Evolutionary conservation across 2,113 vertebrate species (phyloP).

Genomic region (Catharus fuscescens): DNA sequence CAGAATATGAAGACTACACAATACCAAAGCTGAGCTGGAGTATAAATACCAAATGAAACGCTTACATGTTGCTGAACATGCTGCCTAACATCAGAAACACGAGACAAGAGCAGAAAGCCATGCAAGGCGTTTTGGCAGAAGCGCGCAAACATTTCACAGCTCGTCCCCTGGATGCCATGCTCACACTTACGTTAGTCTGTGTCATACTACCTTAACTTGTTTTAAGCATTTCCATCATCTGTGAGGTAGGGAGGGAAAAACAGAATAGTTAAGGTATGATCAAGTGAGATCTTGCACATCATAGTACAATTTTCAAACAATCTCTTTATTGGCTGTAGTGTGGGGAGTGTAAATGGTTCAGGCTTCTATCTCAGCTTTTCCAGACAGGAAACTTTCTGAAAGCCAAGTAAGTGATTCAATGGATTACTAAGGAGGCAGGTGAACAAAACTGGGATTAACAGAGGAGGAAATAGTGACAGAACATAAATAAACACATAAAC

Average conservation of each 20-base stretch:
- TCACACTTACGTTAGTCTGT: slow-evolving; percentile 77
- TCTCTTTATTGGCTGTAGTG: neutral
- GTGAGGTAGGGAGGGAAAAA: slow-evolving; percentile 81
- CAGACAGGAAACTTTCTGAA: neutral
- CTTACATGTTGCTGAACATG: slow-evolving; percentile 65
- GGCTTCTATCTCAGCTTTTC: neutral
- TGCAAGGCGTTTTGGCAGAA: slow-evolving; percentile 72
- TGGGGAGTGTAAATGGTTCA: neutral
- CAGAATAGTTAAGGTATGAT: slow-evolving; percentile 73
- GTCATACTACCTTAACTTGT: slow-evolving; percentile 79
- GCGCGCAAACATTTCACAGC: slow-evolving; percentile 64
- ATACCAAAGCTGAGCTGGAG: slow-evolving; percentile 27
- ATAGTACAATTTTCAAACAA: slow-evolving; percentile 8
- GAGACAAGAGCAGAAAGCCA: slow-evolving; percentile 68
- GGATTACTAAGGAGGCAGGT: neutral
- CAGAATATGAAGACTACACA: neutral
- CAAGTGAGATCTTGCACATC: slow-evolving; percentile 32
- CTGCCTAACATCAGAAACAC: slow-evolving; percentile 64
- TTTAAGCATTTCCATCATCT: slow-evolving; percentile 88
- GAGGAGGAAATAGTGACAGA: slow-evolving; percentile 8
- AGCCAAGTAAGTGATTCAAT: slow-evolving; percentile 7
- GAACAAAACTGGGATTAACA: neutral
- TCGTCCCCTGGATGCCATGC: slow-evolving; percentile 71
- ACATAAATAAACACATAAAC: neutral
- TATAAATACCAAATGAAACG: neutral